phyloP scores from a whole-genome alignment of 1,140 invertebrate species.

The Branchinecta lindahli region DNA sequence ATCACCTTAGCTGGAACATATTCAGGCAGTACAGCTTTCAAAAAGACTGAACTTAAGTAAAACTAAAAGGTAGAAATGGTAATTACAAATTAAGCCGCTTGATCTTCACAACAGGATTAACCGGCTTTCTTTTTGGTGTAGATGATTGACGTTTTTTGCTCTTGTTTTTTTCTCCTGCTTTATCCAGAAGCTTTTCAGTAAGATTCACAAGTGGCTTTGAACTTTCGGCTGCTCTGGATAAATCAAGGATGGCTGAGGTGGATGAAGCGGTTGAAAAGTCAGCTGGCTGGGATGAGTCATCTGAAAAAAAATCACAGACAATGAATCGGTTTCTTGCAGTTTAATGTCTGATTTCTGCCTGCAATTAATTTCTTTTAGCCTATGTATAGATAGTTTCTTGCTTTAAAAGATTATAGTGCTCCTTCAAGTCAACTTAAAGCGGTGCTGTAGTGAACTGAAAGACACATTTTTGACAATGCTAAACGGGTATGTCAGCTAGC shows the following conservation, averaged over 20 bases:
- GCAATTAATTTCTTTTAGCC: no score
- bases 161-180: background rate
- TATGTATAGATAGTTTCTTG: no score
- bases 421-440: no score
- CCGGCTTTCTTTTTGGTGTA: background rate
- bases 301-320: background rate
- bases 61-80: no score
- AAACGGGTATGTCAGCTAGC: no score
- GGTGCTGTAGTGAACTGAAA: no score
- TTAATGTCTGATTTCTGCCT: no score
- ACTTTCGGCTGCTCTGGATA: background rate
- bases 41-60: no score
- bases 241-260: background rate
- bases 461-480: no score
- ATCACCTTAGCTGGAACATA: no score
- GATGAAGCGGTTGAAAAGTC: background rate
- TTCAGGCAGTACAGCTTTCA: no score
- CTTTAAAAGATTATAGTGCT: no score
- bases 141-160: background rate
- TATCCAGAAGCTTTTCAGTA: background rate
- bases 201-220: background rate
- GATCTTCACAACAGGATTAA: background rate
- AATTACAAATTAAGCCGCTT: constrained; percentile 1
- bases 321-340: background rate
- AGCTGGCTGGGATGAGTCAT: background rate